Evolutionary conservation across 2,888 invertebrate species (phyloP), one percentile per base, ranked within the genome.

Genomic region (Octodonta nipae): DNA sequence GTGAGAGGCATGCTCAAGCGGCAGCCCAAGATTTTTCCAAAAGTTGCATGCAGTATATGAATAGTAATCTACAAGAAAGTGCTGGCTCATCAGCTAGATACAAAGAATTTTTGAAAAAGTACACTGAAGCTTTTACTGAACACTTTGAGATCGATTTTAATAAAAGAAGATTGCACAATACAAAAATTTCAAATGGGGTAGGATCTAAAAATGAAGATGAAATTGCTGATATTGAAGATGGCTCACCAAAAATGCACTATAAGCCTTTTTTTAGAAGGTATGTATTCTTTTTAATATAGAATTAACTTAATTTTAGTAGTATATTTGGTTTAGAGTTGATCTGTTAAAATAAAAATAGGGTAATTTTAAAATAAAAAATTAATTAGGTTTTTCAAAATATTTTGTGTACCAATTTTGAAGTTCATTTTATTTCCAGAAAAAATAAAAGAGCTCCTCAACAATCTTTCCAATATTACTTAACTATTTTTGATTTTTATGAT

Each of bases 1-100:
- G 85, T 65, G 84, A 86, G 62, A 76, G 85, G 58, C 87, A 88
- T 65, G 86, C 86, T 37, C 75, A 76, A 52, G 73, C 77, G 38
- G 81, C 87, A 35, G 86, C 86, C 38, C 78, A 81, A 52, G 86
- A 87, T 64, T 89, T 91, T 63, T 84, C 87, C 49, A 82, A 81
- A 63, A 81, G 82, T 50, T 86, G 86, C 62, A 71, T 81, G 44
- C 78, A 78, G 45, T 86, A 77, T 55, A 73, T 85, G 41, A 76
- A 77, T 47, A 70, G 75, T 28, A 77, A 76, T 54, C 60, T 78
- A 40, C 81, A 81, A 46, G 13, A 28, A 12, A 28, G 70, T 46
- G 68, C 73, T 12, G 69, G 77, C 38, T 65, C 73, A 14, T 73
- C 71, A 36, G 66, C 80, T 30, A 75, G 80, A 5, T 81, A 86